Evolutionary conservation across 2,113 vertebrate genomes (phyloP).

Genomic region (Lagopus muta): DNA sequence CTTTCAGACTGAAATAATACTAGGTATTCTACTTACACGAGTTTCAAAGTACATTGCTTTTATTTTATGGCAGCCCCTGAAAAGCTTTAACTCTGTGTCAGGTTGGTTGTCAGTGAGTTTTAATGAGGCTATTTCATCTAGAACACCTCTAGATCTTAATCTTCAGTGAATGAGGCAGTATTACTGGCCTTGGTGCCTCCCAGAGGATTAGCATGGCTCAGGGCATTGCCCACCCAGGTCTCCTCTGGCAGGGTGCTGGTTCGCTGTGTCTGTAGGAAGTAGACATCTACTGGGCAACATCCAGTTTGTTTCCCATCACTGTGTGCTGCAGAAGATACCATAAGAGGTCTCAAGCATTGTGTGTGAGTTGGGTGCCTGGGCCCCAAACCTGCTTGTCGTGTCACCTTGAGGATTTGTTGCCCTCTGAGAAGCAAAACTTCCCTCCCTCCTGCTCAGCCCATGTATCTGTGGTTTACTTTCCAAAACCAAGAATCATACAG

Average conservation of each 20-base stretch:
- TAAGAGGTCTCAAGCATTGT: background rate
- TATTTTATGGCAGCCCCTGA: background rate
- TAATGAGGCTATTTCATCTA: background rate
- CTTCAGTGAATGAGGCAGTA: background rate
- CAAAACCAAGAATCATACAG: background rate
- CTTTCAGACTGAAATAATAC: background rate
- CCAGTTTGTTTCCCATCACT: background rate
- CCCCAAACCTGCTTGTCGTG: fast-evolving
- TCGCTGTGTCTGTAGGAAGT: background rate
- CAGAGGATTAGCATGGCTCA: background rate
- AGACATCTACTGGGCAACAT: background rate
- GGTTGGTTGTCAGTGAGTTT: background rate
- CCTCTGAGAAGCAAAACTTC: fast-evolving
- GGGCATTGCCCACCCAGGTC: background rate
- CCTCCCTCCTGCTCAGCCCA: background rate
- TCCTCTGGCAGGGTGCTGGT: background rate
- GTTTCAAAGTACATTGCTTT: background rate
- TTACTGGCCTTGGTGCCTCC: background rate
- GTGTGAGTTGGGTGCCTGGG: no score
- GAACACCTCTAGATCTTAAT: background rate
- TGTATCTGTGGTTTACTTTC: background rate
- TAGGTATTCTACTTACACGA: background rate
- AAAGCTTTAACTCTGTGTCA: background rate
- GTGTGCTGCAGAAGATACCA: background rate
- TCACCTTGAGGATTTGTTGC: background rate